Base-by-base conservation (phyloP, 2,888 invertebrate genomes). In the Zhuqinia jingwanae region DNA sequence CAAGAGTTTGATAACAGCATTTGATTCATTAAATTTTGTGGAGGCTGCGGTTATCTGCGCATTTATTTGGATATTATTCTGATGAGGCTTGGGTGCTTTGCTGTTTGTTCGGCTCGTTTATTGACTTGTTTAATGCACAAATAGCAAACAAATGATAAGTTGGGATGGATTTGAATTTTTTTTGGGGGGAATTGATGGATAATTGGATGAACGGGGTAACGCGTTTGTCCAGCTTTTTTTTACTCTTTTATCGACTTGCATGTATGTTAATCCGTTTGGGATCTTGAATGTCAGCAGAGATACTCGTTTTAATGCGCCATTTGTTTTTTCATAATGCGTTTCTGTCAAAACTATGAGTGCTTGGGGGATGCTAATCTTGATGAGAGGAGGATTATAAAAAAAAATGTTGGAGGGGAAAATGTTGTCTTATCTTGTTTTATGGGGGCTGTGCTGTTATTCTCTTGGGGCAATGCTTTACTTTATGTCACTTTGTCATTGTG, bases 321-420 rank as follows among this genome's bases (percentile, higher is more conserved):
- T 79, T 60, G 63, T 79, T 42, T 25, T 30, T 60, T 2, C 45
- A 45, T n/a, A 68, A 68, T 68, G 68, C 10, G 30, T 11, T 22
- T 8, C 63, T 78, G 78, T 78, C 78, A 78, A 78, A 78, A 78
- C 63, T 63, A 58, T 45, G 53, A 30, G 47, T 25, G 50, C 53
- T 53, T 53, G 30, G 53, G 53, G 53, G 50, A 73, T 53, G 73
- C 53, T 63, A n/a, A 79, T 79, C 79, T 79, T 53, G 79, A 79
- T 79, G 30, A 20, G 36, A 79, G 79, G 53, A 79, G 27, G n/a
- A 63, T n/a, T 65, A 65, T 13, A 68, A 68, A 42, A n/a, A n/a
- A n/a, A n/a, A n/a, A n/a, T n/a, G n/a, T n/a, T n/a, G n/a, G n/a
- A 22, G 27, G 60, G 60, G 63, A 78, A 60, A 58, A 30, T 45